Percentiles rank a stretch among this genome's conserved stretches.
Conservation (phyloP, 2,888 invertebrate species). For the Drosophila setosimentum region DNA sequence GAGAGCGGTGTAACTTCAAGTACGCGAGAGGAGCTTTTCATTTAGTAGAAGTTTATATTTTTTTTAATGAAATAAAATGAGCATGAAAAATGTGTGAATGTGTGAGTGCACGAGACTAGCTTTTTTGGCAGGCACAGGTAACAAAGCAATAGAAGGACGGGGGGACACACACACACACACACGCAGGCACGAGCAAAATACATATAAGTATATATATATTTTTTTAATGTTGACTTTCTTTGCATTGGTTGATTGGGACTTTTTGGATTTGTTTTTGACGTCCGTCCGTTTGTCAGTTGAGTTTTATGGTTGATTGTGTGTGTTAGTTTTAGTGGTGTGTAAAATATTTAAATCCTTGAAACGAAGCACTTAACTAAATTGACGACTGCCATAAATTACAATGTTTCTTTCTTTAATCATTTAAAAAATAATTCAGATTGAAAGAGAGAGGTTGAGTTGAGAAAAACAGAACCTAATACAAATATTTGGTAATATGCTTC, state of each 20-base stretch:
- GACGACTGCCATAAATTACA: conserved; percentile 24
- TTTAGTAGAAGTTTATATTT: conserved; percentile 8
- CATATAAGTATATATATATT: not conserved
- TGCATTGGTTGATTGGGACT: conserved; percentile 61
- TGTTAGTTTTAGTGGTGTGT: not conserved
- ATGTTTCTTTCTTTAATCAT: conserved; percentile 38
- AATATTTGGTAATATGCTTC: conserved; percentile 71
- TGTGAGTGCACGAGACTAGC: conserved; percentile 36
- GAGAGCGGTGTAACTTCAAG: conserved; percentile 6
- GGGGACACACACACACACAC: conserved; percentile 13
- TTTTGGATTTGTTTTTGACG: conserved; percentile 25
- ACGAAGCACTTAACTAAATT: conserved; percentile 25
- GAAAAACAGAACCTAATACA: conserved; percentile 56
- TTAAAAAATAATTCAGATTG: conserved; percentile 28
- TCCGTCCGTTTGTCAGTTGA: conserved; percentile 23
- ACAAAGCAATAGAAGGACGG: conserved; percentile 22
- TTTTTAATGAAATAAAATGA: conserved; percentile 7
- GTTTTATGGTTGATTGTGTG: conserved; percentile 3
- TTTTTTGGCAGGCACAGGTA: conserved; percentile 34
- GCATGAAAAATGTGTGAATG: conserved; percentile 15
- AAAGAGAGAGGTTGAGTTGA: not conserved
- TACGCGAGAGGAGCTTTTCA: conserved; percentile 16
- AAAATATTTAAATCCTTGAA: conserved; percentile 6
- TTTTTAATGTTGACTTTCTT: conserved; percentile 25
- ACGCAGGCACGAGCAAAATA: conserved; percentile 41